These are phyloP conservation scores for Ploceus nigricollis DNA, from an alignment of 2,113 vertebrate genomes.

Conservation along the genomic window DNA sequence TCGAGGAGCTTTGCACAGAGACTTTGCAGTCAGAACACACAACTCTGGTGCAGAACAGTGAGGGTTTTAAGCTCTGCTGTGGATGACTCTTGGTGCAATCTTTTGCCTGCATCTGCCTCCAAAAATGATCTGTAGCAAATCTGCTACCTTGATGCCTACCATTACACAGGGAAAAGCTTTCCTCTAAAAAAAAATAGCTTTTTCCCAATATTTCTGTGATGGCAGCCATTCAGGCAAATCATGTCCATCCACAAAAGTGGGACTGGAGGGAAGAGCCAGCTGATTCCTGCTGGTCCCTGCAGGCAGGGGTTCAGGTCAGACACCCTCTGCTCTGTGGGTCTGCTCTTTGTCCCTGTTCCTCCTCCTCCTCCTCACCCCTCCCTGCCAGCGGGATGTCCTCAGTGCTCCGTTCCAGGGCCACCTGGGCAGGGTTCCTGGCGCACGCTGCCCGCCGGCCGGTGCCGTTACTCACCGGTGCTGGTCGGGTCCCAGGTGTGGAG, in stretches of 20 bases:
- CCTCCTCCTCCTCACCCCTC: constrained; percentile 43
- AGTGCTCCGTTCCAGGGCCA: background rate
- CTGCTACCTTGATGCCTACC: background rate
- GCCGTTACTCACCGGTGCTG: constrained; percentile 94
- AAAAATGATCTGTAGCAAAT: background rate
- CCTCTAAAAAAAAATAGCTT: background rate
- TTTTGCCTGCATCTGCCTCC: background rate
- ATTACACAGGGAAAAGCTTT: background rate
- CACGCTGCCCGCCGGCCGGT: constrained; percentile 61
- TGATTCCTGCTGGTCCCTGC: background rate
- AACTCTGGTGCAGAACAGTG: constrained; percentile 46
- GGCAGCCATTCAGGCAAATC: background rate
- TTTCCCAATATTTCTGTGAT: background rate
- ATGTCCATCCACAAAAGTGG: background rate
- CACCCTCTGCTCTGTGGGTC: background rate
- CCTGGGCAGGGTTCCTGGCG: constrained; percentile 5
- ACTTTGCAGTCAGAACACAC: constrained; percentile 40
- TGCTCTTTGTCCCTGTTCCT: background rate
- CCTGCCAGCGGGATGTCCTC: constrained; percentile 18
- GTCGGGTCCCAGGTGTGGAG: constrained; percentile 81
- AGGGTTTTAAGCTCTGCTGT: background rate
- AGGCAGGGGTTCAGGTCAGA: background rate
- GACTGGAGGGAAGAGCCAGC: background rate
- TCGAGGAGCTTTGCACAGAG: constrained; percentile 33
- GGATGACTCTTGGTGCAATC: background rate